These are phyloP conservation scores for Apotomis turbidana DNA, from an alignment of 2,888 invertebrate genomes.

Conservation along the genomic window DNA sequence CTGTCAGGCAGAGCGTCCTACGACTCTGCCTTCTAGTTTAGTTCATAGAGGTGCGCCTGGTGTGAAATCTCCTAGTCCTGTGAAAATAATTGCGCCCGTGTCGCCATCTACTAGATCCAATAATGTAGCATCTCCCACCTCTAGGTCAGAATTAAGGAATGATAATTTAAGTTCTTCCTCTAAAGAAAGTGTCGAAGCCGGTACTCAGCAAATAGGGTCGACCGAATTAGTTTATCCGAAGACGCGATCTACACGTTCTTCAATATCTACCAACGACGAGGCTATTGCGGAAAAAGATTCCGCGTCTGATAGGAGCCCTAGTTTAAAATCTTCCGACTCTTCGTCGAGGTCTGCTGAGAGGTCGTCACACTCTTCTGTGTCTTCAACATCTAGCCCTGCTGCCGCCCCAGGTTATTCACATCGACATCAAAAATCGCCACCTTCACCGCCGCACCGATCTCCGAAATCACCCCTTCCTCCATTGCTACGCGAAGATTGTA, in stretches of 20 bases:
- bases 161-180: constrained; percentile 61
- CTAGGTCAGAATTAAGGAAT: constrained; percentile 62
- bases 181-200: constrained; percentile 54
- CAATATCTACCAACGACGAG: constrained; percentile 56
- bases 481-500: constrained; percentile 55
- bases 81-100: constrained; percentile 65
- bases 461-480: constrained; percentile 62
- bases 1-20: constrained; percentile 73
- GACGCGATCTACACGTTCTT: constrained; percentile 59
- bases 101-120: constrained; percentile 65
- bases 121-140: constrained; percentile 57
- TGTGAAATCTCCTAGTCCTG: constrained; percentile 76
- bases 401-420: constrained; percentile 55
- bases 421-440: constrained; percentile 65
- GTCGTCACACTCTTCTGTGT: constrained; percentile 56
- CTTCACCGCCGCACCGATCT: constrained; percentile 65
- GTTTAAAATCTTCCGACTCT: constrained; percentile 52
- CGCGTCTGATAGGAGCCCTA: constrained; percentile 51
- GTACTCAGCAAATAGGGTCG: constrained; percentile 49
- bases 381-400: constrained; percentile 50
- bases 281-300: constrained; percentile 50
- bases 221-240: constrained; percentile 58
- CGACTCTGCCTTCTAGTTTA: constrained; percentile 72
- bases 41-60: constrained; percentile 66
- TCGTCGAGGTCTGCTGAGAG: constrained; percentile 58